A percentile compares a stretch with the other conserved stretches of the same genome.
phyloP scores from a whole-genome alignment of 2,113 vertebrate species.

The Kryptolebias marmoratus region DNA sequence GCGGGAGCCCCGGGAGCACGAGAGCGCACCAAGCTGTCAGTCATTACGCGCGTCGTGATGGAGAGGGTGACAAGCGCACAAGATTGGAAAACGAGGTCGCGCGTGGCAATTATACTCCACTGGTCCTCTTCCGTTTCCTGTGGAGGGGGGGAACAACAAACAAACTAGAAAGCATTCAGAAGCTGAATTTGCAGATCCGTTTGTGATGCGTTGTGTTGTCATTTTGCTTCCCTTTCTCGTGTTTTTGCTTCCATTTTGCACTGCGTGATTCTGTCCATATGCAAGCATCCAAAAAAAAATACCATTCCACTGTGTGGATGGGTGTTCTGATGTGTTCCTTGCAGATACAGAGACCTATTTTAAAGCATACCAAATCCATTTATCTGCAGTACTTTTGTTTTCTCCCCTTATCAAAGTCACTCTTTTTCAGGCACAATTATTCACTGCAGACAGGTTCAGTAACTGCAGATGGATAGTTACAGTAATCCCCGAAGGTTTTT shows the following conservation, averaged over 20 bases:
- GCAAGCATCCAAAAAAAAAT: slow-evolving; percentile 25
- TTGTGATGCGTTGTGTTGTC: not conserved
- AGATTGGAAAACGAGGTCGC: slow-evolving; percentile 35
- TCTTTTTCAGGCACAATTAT: slow-evolving; percentile 30
- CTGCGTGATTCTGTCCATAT: slow-evolving; percentile 17
- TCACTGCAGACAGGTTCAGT: slow-evolving; percentile 44
- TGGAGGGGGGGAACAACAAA: not conserved
- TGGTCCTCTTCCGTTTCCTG: not conserved
- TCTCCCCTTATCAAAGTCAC: slow-evolving; percentile 11
- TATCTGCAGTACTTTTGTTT: slow-evolving; percentile 9
- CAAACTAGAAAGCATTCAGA: not conserved
- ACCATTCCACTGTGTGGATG: not conserved
- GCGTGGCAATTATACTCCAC: slow-evolving; percentile 9
- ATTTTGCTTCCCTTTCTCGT: not conserved
- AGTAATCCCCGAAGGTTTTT: slow-evolving; percentile 21
- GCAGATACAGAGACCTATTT: slow-evolving; percentile 33
- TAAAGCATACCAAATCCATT: slow-evolving; percentile 45
- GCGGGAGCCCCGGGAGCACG: slow-evolving; percentile 15
- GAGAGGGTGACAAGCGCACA: slow-evolving; percentile 33
- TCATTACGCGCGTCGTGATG: slow-evolving; percentile 50
- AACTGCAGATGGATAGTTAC: slow-evolving; percentile 35
- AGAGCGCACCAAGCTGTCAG: slow-evolving; percentile 47
- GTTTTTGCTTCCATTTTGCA: not conserved
- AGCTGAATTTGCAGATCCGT: not conserved
- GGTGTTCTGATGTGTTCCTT: slow-evolving; percentile 32